Base-by-base conservation (phyloP, 1,140 invertebrate species). In the Chelonus insularis region DNA sequence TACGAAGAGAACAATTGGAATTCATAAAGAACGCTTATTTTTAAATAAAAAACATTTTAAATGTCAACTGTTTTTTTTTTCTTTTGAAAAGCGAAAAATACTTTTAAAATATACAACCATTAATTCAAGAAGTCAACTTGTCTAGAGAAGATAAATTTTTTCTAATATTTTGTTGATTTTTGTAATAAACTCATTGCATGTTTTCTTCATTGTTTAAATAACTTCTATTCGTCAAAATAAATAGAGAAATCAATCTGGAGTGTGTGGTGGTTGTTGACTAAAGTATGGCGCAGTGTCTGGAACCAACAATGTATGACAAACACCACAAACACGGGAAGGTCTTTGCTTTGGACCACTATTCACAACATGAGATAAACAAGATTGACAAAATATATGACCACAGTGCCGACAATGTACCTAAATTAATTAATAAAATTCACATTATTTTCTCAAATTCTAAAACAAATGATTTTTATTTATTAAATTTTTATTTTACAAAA, bases 251-350 rank as follows among this genome's bases (percentile, higher is more conserved):
- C 75, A 85, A 68, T 86, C 84, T 51, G 88, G 88, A 63, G 86
- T 87, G 74, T 89, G 87, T 43, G 90, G 91, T 70, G 91, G 89
- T 75, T 93, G 90, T 59, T 89, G 92, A 81, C 93, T 95, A 83
- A 98, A 98, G 83, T 96, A 97, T 39, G 95, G 95, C 67, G 95
- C 93, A 41, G 93, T 91, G 81, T 97, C 89, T 72, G 90, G 91
- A 69, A 94, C 95, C 70, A 99, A 88, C 67, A 99, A 86, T 25
- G 96, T 99, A 84, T 97, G 94, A 84, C 97, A 99, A 56, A 98
- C 94, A 82, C 93, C 88, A 86, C 97, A 99, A 57, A 99, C 97
- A 79, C 90, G 89, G 45, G 93, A 91, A 47, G 88, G 87, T 69
- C 92, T 85, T 66, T 89, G 85, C 68, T 93, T 91, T 57, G 95